Evolutionary conservation across 2,113 vertebrate species (phyloP).

Genomic region (Xyrauchen texanus): DNA sequence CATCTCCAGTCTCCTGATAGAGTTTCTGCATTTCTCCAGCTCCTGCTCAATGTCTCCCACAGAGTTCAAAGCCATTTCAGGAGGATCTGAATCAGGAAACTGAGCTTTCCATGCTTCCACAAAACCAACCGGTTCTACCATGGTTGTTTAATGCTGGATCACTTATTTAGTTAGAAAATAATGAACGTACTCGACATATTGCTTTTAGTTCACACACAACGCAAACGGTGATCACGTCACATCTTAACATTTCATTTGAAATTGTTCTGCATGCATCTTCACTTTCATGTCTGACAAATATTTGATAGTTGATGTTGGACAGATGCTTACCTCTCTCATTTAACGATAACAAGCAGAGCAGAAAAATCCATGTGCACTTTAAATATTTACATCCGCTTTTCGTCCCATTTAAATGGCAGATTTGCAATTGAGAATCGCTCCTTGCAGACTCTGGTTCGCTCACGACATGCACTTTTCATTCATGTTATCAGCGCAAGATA

Average conservation of each 20-base stretch:
- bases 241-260: not conserved
- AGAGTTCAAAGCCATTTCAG: conserved; percentile 93
- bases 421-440: not conserved
- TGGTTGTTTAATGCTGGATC: conserved; percentile 57
- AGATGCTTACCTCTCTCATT: not conserved
- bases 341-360: not conserved
- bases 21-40: conserved; percentile 92
- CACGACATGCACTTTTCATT: not conserved
- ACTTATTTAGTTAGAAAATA: not conserved
- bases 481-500: not conserved
- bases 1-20: conserved; percentile 91
- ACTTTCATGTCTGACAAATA: conserved; percentile 9
- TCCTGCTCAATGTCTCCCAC: conserved; percentile 93
- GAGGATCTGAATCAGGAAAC: conserved; percentile 94
- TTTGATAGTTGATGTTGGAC: not conserved
- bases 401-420: conserved; percentile 15
- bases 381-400: conserved; percentile 3
- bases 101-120: conserved; percentile 97
- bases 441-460: not conserved
- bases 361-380: conserved; percentile 11
- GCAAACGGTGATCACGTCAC: not conserved
- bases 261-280: not conserved
- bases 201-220: not conserved
- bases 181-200: not conserved
- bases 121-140: conserved; percentile 98